Evolutionary conservation across 2,888 invertebrate species (phyloP).

Genomic region (Ormia ochracea): DNA sequence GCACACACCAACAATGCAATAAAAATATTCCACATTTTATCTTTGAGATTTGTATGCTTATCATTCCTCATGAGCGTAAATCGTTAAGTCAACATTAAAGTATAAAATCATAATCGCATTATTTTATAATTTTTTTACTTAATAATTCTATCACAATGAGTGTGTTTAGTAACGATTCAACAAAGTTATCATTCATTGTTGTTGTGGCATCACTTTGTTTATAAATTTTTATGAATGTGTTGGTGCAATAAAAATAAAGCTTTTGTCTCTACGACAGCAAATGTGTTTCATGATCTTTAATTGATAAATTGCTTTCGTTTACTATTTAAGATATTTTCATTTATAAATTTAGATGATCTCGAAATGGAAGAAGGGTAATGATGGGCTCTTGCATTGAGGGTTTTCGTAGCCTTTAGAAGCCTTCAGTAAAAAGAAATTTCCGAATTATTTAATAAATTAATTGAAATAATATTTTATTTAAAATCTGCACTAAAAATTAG

Average conservation of each 20-base stretch:
- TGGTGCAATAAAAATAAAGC: neutral
- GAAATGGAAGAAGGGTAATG: neutral
- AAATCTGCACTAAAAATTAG: too few relatives aligned
- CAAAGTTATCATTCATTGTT: neutral
- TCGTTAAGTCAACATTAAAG: constrained; percentile 6
- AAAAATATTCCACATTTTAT: too few relatives aligned
- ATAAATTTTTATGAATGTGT: neutral
- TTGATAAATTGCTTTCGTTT: constrained; percentile 75
- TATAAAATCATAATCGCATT: constrained; percentile 26
- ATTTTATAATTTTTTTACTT: neutral
- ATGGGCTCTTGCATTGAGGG: neutral
- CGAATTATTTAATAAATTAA: too few relatives aligned
- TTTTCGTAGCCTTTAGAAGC: neutral
- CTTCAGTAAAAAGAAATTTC: neutral
- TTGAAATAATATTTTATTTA: too few relatives aligned
- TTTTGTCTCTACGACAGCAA: neutral
- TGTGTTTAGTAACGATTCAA: neutral
- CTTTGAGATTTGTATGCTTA: neutral
- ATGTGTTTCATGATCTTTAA: constrained; percentile 65
- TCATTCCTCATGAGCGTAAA: neutral
- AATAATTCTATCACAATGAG: neutral
- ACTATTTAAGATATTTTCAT: constrained; percentile 51
- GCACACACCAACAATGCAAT: too few relatives aligned
- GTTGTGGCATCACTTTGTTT: neutral
- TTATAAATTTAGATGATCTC: constrained; percentile 27